These are phyloP conservation scores for Pammene fasciana DNA, from an alignment of 2,888 invertebrate species.

Conservation along the genomic window DNA sequence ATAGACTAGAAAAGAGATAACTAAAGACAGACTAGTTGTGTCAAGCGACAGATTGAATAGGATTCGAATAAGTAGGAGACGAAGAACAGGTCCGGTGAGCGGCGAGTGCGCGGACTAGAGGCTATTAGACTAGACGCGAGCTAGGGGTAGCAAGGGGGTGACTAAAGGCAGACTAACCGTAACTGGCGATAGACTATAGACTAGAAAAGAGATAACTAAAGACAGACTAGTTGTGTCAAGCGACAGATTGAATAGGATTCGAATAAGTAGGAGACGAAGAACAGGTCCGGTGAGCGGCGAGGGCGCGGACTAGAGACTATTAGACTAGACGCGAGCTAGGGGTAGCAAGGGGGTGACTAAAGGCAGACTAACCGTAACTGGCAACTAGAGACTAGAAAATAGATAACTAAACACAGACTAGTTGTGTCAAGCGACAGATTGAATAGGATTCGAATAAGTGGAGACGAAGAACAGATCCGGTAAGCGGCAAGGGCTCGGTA, in stretches of 20 bases:
- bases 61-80: too few relatives aligned
- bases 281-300: too few relatives aligned
- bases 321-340: slow-evolving; percentile 5
- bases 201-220: neutral
- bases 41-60: neutral
- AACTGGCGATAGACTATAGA: neutral
- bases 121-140: slow-evolving; percentile 3
- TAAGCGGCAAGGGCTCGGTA: too few relatives aligned
- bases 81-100: too few relatives aligned
- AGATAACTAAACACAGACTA: neutral
- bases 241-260: neutral
- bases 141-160: slow-evolving; percentile 1
- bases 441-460: neutral
- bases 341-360: too few relatives aligned
- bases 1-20: neutral
- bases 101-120: slow-evolving; percentile 9
- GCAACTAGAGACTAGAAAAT: neutral
- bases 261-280: too few relatives aligned
- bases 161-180: slow-evolving; percentile 3
- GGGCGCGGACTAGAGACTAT: too few relatives aligned
- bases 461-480: too few relatives aligned
- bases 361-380: slow-evolving; percentile 1
- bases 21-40: neutral
- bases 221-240: neutral
- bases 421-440: neutral